Base-by-base conservation (phyloP, 1,140 invertebrate species). In the Lineus longissimus region DNA sequence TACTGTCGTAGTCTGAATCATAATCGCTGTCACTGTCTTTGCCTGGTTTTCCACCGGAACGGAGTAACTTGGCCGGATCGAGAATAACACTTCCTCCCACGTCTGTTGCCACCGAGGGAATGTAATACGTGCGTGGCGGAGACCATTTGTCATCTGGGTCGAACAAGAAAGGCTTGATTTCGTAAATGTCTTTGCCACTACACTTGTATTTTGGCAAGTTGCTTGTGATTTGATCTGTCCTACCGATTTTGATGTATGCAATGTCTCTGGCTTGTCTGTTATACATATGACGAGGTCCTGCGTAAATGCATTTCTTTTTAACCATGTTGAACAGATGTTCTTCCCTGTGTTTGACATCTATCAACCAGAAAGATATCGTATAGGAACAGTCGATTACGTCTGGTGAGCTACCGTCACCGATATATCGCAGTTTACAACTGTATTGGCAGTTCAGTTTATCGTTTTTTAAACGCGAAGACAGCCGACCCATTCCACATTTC, bases 141-240 rank as follows among this genome's bases (percentile, higher is more conserved):
- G 47, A 51, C 47, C 47, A 51, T 51, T 51, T 51, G 47, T 51
- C 47, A n/a, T 4, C 47, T 23, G 47, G 47, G 47, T 51, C n/a
- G n/a, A 51, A 51, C 47, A 51, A 7, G n/a, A 51, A 51, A 4
- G 47, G 47, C 25, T 51, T 51, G 47, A 51, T 7, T 51, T 51
- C 47, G n/a, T 51, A 51, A n/a, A 51, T 51, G 25, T 51, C 47
- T 51, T n/a, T 51, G 47, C 47, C 47, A n/a, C 47, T 51, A 51
- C 47, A 51, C n/a, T 51, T 51, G 47, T 51, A 51, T n/a, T 51
- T 51, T 4, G 47, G 47, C n/a, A 51, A n/a, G 25, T n/a, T 51
- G 25, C 47, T 51, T 4, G 47, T 51, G 25, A 51, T 51, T 13
- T 51, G 6, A 27, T 51, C 47, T 6, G 47, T n/a, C n/a, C 9